Evolutionary conservation across 2,888 invertebrate genomes (phyloP).

Genomic region (Emmelina monodactyla): DNA sequence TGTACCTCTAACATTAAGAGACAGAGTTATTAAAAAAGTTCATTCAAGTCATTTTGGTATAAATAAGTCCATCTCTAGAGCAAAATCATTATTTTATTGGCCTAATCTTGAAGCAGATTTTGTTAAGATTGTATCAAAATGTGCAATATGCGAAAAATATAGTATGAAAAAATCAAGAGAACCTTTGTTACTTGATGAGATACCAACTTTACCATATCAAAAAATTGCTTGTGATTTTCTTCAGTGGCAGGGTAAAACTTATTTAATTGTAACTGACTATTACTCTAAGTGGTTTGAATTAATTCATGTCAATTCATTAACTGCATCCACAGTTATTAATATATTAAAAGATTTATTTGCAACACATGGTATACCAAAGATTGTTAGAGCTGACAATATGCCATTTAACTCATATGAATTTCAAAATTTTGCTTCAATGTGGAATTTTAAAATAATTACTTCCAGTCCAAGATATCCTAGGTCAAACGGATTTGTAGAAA

Average conservation of each 20-base stretch:
- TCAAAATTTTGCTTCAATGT: constrained; percentile 3
- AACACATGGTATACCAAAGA: constrained; percentile 4
- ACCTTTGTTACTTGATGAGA: not conserved
- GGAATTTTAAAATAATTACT: not conserved
- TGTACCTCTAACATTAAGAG: constrained; percentile 1
- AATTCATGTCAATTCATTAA: constrained; percentile 4
- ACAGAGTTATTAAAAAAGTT: constrained; percentile 1
- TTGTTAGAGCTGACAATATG: constrained; percentile 6
- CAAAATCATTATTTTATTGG: constrained; percentile 5
- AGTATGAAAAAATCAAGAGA: constrained; percentile 5
- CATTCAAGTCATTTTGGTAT: constrained; percentile 6
- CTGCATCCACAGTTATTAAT: constrained; percentile 5
- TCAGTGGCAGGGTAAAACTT: constrained; percentile 2
- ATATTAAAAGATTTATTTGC: constrained; percentile 8
- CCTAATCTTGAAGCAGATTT: not conserved
- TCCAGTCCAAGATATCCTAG: constrained; percentile 4
- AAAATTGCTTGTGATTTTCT: not conserved
- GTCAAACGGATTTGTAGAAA: constrained; percentile 4
- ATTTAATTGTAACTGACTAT: constrained; percentile 8
- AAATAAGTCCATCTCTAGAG: constrained; percentile 4
- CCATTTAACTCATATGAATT: constrained; percentile 7
- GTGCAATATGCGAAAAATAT: constrained; percentile 6
- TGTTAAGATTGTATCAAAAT: not conserved
- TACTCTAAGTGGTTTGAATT: constrained; percentile 8
- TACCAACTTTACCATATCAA: not conserved